phyloP scores from a whole-genome alignment of 2,113 vertebrate genomes.

The Eclectus roratus region DNA sequence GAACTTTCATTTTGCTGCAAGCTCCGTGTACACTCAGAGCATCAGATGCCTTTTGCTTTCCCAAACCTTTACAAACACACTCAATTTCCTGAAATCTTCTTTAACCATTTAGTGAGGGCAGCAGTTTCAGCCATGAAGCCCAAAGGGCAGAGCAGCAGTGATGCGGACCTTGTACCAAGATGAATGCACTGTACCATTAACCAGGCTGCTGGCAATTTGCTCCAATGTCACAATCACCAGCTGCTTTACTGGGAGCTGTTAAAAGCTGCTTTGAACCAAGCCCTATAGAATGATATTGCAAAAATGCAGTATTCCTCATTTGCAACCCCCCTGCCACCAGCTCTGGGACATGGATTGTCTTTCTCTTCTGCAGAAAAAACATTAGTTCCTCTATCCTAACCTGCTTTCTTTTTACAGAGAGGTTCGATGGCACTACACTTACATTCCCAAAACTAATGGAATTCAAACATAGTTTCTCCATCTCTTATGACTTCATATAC shows the following conservation, averaged over 20 bases:
- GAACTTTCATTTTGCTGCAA: neutral
- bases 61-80: neutral
- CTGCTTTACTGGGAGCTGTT: neutral
- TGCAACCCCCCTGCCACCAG: neutral
- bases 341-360: neutral
- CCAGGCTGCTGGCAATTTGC: neutral
- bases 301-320: neutral
- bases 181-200: accelerated
- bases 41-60: neutral
- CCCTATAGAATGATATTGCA: neutral
- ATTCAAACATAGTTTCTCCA: neutral
- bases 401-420: neutral
- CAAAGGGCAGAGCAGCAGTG: neutral
- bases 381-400: neutral
- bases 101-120: neutral
- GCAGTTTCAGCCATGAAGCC: neutral
- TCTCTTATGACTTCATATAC: neutral
- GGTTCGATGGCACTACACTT: neutral
- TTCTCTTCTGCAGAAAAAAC: neutral
- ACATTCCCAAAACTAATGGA: neutral
- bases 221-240: neutral
- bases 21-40: neutral
- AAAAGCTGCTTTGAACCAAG: neutral
- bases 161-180: accelerated
- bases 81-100: neutral